A percentile compares a stretch with the other conserved stretches of the same genome.
These are phyloP conservation scores for Arion vulgaris DNA, from an alignment of 1,140 invertebrate species.

Conservation along the genomic window DNA sequence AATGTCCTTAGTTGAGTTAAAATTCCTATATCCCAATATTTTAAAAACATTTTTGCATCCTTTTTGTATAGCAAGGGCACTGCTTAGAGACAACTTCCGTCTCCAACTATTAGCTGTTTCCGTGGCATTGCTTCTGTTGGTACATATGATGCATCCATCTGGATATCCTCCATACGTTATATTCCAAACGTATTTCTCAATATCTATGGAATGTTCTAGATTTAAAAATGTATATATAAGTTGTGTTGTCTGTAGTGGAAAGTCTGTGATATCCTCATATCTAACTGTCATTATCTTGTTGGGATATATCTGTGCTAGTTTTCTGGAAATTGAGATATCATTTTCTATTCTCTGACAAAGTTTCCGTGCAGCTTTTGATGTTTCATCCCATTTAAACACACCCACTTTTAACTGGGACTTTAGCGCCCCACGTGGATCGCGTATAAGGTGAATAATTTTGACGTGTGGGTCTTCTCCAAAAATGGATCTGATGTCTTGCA, in stretches of 20 bases:
- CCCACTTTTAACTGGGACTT: constrained; percentile 13
- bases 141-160: constrained; percentile 15
- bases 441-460: constrained; percentile 45
- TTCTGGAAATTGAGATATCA: constrained; percentile 11
- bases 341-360: constrained; percentile 33
- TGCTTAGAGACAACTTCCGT: neutral
- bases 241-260: constrained; percentile 12
- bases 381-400: neutral
- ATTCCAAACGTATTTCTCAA: constrained; percentile 30
- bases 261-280: constrained; percentile 43
- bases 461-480: constrained; percentile 30
- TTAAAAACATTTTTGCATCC: neutral
- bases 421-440: constrained; percentile 42
- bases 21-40: neutral
- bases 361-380: neutral
- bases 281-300: constrained; percentile 31
- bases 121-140: constrained; percentile 16
- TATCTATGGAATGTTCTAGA: neutral
- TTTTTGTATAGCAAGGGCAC: neutral
- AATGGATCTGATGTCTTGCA: constrained; percentile 13
- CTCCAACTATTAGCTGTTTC: constrained; percentile 21
- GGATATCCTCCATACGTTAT: constrained; percentile 19
- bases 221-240: constrained; percentile 40
- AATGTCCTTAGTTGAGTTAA: neutral
- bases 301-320: constrained; percentile 5